A percentile compares a stretch with the other conserved stretches of the same genome.
phyloP scores from a whole-genome alignment of 1,140 invertebrate genomes.

The Halesus radiatus region DNA sequence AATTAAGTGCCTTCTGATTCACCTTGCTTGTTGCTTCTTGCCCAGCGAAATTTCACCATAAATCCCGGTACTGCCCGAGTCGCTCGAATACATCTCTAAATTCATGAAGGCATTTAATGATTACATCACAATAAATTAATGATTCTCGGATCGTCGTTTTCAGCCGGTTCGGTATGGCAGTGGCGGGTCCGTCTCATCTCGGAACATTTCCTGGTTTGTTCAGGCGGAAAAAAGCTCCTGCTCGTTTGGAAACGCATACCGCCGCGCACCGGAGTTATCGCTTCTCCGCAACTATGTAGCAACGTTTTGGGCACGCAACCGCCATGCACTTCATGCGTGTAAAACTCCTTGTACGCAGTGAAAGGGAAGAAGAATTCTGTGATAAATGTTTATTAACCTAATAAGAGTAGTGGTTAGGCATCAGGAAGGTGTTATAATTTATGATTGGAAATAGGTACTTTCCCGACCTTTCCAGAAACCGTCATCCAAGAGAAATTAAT shows the following conservation, averaged over 20 bases:
- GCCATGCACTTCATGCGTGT: background rate
- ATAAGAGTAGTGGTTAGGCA: too few relatives aligned
- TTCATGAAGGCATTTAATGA: too few relatives aligned
- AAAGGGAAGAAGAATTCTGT: too few relatives aligned
- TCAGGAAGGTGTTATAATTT: too few relatives aligned
- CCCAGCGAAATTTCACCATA: background rate
- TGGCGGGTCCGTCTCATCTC: background rate
- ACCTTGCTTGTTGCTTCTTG: too few relatives aligned
- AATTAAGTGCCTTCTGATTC: too few relatives aligned
- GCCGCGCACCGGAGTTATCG: conserved; percentile 1
- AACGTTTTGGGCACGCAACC: background rate
- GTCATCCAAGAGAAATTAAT: too few relatives aligned
- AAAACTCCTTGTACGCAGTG: background rate
- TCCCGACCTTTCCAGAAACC: too few relatives aligned
- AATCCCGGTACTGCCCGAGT: background rate
- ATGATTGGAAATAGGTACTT: too few relatives aligned
- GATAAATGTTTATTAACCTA: too few relatives aligned
- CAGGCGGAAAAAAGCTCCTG: conserved; percentile 11
- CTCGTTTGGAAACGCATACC: background rate
- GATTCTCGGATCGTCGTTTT: background rate
- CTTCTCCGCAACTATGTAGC: conserved; percentile 10
- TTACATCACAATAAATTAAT: too few relatives aligned
- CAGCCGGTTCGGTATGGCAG: background rate
- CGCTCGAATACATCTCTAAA: background rate
- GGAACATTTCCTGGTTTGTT: background rate